Conservation (phyloP, 2,113 vertebrate species). For the Zapornia atra region DNA sequence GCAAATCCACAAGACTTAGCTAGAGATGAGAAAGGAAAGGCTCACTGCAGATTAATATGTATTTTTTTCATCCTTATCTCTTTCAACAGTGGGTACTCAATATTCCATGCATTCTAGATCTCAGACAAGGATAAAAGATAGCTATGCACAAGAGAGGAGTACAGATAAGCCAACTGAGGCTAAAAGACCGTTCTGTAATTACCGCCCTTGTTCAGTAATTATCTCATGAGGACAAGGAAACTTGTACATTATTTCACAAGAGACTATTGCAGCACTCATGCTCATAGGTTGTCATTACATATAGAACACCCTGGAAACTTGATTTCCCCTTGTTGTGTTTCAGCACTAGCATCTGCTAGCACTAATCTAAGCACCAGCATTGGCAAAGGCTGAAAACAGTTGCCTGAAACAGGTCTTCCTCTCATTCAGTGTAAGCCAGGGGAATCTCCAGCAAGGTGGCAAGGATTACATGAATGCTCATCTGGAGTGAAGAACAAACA, state of each 20-base stretch:
- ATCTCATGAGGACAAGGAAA: background rate
- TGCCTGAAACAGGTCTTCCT: background rate
- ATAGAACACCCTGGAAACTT: background rate
- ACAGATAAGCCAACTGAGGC: background rate
- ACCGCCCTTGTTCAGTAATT: background rate
- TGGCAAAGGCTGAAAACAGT: background rate
- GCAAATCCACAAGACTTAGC: slow-evolving; percentile 78
- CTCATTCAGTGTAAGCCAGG: background rate
- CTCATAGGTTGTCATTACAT: background rate
- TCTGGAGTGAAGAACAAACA: background rate
- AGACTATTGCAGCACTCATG: background rate
- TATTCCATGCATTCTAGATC: background rate
- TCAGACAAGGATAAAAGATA: background rate
- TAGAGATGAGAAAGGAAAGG: slow-evolving; percentile 38
- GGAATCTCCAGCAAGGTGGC: background rate
- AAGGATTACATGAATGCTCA: background rate
- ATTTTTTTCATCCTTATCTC: background rate
- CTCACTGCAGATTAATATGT: background rate
- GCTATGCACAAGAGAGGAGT: background rate
- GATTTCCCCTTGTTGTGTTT: background rate
- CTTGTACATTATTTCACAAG: background rate
- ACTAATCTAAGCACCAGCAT: background rate
- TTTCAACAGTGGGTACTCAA: background rate
- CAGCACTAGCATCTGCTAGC: background rate
- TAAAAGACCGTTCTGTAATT: background rate